Evolutionary conservation across 2,888 invertebrate genomes (phyloP).

Genomic region (Sylvicola cinctus): DNA sequence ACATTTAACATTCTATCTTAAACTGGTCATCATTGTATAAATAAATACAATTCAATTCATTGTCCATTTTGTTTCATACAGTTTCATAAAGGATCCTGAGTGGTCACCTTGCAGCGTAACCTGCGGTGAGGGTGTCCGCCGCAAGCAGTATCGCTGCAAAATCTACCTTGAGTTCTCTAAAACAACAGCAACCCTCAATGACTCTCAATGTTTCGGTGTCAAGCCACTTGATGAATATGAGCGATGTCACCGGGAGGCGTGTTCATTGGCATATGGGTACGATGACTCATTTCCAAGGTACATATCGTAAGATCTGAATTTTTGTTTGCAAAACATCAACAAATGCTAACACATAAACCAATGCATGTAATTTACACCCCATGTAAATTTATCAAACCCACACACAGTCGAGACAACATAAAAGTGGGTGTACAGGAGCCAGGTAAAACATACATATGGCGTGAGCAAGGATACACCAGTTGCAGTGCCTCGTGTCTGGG

Average conservation of each 20-base stretch:
- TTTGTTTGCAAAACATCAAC: not conserved
- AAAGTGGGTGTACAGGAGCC: constrained; percentile 52
- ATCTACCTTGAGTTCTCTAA: constrained; percentile 83
- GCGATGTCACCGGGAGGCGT: constrained; percentile 59
- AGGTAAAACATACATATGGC: constrained; percentile 73
- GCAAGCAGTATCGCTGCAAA: constrained; percentile 79
- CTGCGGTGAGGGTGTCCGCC: constrained; percentile 77
- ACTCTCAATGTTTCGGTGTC: constrained; percentile 61
- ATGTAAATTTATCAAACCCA: not conserved
- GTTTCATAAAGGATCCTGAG: constrained; percentile 71
- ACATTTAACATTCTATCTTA: constrained; percentile 1
- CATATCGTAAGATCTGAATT: not conserved
- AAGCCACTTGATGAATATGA: constrained; percentile 68
- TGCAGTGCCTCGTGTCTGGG: constrained; percentile 91
- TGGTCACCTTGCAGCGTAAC: constrained; percentile 86
- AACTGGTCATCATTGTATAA: constrained; percentile 1
- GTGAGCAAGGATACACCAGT: constrained; percentile 71
- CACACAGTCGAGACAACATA: constrained; percentile 21
- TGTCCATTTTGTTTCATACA: constrained; percentile 27
- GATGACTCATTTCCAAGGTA: constrained; percentile 22
- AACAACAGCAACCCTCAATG: constrained; percentile 71
- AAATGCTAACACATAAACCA: not conserved
- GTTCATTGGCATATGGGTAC: constrained; percentile 40
- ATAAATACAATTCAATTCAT: too few relatives aligned
- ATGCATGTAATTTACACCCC: not conserved